phyloP scores from a whole-genome alignment of 2,113 vertebrate species.

The Microtus richardsoni region DNA sequence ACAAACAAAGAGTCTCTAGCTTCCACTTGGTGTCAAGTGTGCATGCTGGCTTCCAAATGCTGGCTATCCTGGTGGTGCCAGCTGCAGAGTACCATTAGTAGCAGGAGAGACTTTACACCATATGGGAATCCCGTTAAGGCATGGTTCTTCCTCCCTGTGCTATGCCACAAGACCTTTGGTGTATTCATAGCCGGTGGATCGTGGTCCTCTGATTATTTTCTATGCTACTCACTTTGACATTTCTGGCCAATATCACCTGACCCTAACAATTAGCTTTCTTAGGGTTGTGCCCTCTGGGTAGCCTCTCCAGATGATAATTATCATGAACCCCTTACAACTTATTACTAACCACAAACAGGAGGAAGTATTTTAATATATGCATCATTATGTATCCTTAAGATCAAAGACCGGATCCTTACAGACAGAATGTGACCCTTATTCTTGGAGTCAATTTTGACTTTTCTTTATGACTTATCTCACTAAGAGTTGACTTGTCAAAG shows the following conservation, averaged over 20 bases:
- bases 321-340: background rate
- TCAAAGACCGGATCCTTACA: background rate
- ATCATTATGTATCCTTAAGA: slow-evolving; percentile 40
- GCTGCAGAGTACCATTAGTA: background rate
- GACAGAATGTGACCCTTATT: background rate
- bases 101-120: slow-evolving; percentile 10
- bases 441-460: background rate
- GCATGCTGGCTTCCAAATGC: background rate
- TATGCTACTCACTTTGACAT: slow-evolving; percentile 13
- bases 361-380: slow-evolving; percentile 1
- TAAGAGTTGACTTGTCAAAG: background rate
- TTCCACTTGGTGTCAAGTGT: background rate
- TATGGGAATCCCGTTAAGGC: background rate
- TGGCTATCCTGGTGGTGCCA: background rate
- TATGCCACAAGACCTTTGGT: background rate
- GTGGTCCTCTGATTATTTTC: slow-evolving; percentile 1
- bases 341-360: slow-evolving; percentile 50
- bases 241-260: background rate
- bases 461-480: background rate
- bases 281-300: background rate
- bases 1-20: background rate
- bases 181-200: background rate
- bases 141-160: background rate
- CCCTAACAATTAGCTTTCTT: slow-evolving; percentile 16
- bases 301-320: slow-evolving; percentile 39